Conservation (phyloP, 2,797 vertebrate genomes). For the Semaprochilodus insignis region DNA sequence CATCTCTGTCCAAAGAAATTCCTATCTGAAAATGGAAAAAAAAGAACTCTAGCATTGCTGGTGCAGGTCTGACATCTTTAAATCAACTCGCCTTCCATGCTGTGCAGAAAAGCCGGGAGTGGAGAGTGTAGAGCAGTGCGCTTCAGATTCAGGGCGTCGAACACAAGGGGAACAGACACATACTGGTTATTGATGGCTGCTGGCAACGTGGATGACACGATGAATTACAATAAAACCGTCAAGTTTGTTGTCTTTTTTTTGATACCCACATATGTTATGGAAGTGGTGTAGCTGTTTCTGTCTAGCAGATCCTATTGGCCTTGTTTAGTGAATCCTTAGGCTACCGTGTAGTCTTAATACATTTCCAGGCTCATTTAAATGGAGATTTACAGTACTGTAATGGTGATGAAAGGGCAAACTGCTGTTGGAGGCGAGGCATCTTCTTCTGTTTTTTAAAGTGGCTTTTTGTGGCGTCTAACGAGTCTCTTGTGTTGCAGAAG, state of each 20-base stretch:
- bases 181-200: conserved; percentile 1
- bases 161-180: conserved; percentile 9
- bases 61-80: conserved; percentile 11
- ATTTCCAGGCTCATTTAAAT: not conserved
- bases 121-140: not conserved
- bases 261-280: not conserved
- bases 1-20: too few species aligned
- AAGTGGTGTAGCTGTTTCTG: conserved; percentile 6
- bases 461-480: not conserved
- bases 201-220: conserved; percentile 1
- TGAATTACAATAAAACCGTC: conserved; percentile 21
- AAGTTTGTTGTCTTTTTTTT: conserved; percentile 3
- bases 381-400: not conserved
- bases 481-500: not conserved
- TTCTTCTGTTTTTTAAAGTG: not conserved
- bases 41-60: not conserved
- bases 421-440: not conserved
- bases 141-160: not conserved
- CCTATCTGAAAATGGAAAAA: too few species aligned
- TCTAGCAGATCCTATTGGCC: not conserved
- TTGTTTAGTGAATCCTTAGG: not conserved
- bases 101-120: not conserved
- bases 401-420: not conserved
- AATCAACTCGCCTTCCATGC: not conserved
- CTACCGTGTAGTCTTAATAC: not conserved